Conservation (phyloP, 2,113 vertebrate species). For the Miniopterus natalensis region DNA sequence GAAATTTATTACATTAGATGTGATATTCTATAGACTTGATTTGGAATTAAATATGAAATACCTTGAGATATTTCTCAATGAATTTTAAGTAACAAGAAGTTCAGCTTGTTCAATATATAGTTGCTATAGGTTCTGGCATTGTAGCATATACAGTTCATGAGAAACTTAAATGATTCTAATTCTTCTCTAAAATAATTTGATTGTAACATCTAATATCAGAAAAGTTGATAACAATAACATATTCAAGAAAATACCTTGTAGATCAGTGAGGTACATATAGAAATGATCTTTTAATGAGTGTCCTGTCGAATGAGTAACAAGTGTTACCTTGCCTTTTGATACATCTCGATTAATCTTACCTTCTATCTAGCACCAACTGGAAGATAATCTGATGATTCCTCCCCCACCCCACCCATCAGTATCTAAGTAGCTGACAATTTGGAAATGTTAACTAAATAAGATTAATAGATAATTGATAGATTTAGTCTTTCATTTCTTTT, state of each 20-base stretch:
- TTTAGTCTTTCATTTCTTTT: slow-evolving; percentile 12
- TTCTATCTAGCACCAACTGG: neutral
- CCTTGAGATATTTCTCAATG: neutral
- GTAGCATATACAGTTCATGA: neutral
- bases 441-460: slow-evolving; percentile 14
- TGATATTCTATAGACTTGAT: slow-evolving; percentile 13
- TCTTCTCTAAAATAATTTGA: slow-evolving; percentile 37
- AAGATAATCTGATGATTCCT: slow-evolving; percentile 17
- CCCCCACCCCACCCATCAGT: neutral
- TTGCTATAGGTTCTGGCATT: neutral
- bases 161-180: slow-evolving; percentile 15
- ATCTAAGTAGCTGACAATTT: slow-evolving; percentile 42
- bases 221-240: neutral
- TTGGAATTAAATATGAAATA: neutral
- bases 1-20: slow-evolving; percentile 39
- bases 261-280: neutral
- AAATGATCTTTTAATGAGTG: slow-evolving; percentile 48
- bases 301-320: neutral
- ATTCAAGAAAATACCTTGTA: slow-evolving; percentile 7
- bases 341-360: slow-evolving; percentile 20
- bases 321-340: neutral
- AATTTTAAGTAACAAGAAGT: slow-evolving; percentile 50
- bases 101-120: neutral
- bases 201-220: neutral
- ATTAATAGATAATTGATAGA: neutral